A percentile compares a stretch with the other conserved stretches of the same genome.
phyloP scores from a whole-genome alignment of 2,888 invertebrate genomes.

The Monochamus alternatus region DNA sequence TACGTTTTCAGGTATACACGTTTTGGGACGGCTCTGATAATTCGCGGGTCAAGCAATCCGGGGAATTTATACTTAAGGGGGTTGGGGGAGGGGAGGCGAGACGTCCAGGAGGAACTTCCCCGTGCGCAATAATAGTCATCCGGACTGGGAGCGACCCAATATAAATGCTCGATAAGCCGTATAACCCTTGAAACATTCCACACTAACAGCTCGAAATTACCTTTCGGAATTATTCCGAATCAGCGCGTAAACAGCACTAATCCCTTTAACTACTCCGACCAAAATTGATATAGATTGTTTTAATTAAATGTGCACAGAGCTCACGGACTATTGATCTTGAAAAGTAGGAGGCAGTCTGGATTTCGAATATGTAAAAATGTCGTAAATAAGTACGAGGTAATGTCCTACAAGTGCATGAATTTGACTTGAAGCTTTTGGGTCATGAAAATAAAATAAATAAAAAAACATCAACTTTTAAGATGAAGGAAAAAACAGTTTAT shows the following conservation, averaged over 20 bases:
- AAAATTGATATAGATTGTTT: slow-evolving; percentile 35
- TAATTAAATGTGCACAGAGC: slow-evolving; percentile 17
- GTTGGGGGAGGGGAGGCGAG: neutral
- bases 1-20: no score
- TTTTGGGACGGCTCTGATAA: no score
- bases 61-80: no score
- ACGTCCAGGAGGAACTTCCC: slow-evolving; percentile 15
- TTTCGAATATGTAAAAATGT: neutral
- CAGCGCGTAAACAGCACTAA: slow-evolving; percentile 43
- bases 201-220: slow-evolving; percentile 48
- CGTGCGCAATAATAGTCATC: slow-evolving; percentile 16
- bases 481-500: no score
- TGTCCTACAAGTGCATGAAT: no score
- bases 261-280: slow-evolving; percentile 35
- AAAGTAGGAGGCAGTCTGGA: neutral
- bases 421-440: no score
- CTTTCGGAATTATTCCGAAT: slow-evolving; percentile 44
- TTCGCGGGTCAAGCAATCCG: no score
- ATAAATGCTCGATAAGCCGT: slow-evolving; percentile 29
- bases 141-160: slow-evolving; percentile 6
- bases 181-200: slow-evolving; percentile 42
- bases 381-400: no score
- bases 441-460: no score
- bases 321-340: slow-evolving; percentile 8
- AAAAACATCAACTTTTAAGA: no score